phyloP scores from a whole-genome alignment of 2,888 invertebrate genomes.

The Rhagonycha lutea region DNA sequence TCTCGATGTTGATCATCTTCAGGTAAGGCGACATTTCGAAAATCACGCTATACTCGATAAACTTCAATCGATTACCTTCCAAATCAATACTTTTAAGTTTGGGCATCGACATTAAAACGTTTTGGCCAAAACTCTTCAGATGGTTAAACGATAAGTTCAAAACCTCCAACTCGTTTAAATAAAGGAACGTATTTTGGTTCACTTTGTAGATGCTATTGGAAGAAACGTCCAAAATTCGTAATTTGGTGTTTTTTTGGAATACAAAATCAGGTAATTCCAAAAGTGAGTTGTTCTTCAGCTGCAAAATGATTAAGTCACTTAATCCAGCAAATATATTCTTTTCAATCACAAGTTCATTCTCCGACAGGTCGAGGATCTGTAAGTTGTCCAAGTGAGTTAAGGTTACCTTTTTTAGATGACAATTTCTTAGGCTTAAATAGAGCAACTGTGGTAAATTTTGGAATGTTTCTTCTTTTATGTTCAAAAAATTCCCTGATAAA shows the following conservation, averaged over 20 bases:
- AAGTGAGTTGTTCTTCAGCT: not conserved
- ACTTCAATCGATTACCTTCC: not conserved
- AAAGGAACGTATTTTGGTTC: not conserved
- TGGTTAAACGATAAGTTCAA: not conserved
- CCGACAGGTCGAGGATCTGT: conserved; percentile 40
- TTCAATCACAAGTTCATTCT: conserved; percentile 30
- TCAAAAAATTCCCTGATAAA: conserved; percentile 38
- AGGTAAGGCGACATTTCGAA: not conserved
- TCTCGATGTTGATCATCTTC: not conserved
- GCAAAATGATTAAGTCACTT: not conserved
- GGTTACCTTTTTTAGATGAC: not conserved
- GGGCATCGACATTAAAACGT: not conserved
- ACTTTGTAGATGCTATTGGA: not conserved
- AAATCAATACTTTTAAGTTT: not conserved
- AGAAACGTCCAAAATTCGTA: not conserved
- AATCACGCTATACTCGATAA: not conserved
- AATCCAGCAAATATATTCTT: not conserved
- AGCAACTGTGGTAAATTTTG: not conserved
- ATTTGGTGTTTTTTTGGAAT: not conserved
- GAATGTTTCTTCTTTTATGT: conserved; percentile 3
- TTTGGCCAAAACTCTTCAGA: not conserved
- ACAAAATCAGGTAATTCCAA: not conserved
- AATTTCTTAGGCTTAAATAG: conserved; percentile 2
- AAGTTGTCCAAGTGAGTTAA: conserved; percentile 35
- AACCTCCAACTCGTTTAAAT: not conserved